Conservation (phyloP, 2,113 vertebrate genomes). For the Passer domesticus region DNA sequence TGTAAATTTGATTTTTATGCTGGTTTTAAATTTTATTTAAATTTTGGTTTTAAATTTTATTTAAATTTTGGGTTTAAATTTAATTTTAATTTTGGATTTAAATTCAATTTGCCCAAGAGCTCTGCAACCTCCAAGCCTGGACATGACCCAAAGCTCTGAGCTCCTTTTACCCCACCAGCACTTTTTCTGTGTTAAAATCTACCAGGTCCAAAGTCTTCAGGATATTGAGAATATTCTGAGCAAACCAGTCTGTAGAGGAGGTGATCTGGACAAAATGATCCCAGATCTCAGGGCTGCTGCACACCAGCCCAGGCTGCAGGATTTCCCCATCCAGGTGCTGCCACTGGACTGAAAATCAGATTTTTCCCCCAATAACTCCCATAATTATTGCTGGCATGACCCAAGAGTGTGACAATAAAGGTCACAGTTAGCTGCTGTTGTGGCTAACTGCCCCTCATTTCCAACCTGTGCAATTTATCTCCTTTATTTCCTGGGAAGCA, state of each 20-base stretch:
- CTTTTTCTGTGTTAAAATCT: neutral
- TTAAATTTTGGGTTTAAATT: too few relatives aligned
- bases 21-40: too few relatives aligned
- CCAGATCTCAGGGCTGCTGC: neutral
- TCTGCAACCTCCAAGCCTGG: rapidly evolving
- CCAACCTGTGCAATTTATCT: neutral
- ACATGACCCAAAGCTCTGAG: neutral
- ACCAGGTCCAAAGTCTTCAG: neutral
- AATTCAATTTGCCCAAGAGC: neutral
- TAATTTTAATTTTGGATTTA: neutral
- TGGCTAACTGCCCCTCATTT: neutral
- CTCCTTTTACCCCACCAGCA: rapidly evolving
- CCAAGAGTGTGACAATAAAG: rapidly evolving
- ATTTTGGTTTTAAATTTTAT: neutral
- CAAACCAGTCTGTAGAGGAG: neutral
- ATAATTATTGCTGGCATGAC: rapidly evolving
- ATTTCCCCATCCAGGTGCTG: neutral
- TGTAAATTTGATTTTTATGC: neutral
- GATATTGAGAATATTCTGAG: neutral
- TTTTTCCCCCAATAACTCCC: neutral
- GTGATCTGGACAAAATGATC: neutral
- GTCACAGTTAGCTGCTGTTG: neutral
- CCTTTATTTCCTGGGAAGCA: neutral
- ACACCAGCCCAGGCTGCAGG: neutral
- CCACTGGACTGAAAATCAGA: neutral